Base-by-base conservation (phyloP, 2,797 vertebrate genomes). In the Xenopus petersii region DNA sequence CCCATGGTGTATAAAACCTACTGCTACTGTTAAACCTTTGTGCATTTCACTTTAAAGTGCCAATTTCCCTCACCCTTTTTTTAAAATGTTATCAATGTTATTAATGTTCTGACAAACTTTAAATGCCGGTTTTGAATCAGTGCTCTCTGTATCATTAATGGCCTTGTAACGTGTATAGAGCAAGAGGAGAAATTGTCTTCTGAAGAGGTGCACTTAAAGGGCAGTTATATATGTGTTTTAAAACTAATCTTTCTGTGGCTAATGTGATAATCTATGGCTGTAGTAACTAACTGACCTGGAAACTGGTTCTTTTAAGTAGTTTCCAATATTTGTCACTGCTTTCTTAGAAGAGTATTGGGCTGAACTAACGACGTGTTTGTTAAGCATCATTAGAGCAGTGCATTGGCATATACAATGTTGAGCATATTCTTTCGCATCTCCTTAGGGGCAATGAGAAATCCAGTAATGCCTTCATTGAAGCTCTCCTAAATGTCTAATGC, bases 371-470 rank as follows among this genome's bases (percentile, higher is more conserved):
- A 73, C 71, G 84, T 21, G 75, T 84, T 83, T 86, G 85, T 84
- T 83, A 85, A 84, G 86, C 86, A 81, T 85, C 85, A 87, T 89
- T 88, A 88, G 85, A 83, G 80, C 84, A 86, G 83, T 66, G 74
- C 80, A 67, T 81, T 85, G 87, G 81, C 84, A 83, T 87, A 78
- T 77, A 82, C 80, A 84, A 80, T 66, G 80, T 70, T 4, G 0
- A 30, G 49, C 0, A 2, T 0, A 2, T 46, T 0, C 79, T 61
- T 79, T 81, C 3, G 0, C 76, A 10, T 5, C 64, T 72, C 0
- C 64, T 74, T 65, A 73, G 61, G 42, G 77, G 69, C 46, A 61
- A 63, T 65, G 77, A 75, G 46, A 80, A 78, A 77, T 64, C 65
- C 49, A 71, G 60, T 47, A 42, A 48, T 48, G 62, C 66, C 21